These are phyloP conservation scores for Trissolcus basalis DNA, from an alignment of 1,140 invertebrate species.

Conservation along the genomic window DNA sequence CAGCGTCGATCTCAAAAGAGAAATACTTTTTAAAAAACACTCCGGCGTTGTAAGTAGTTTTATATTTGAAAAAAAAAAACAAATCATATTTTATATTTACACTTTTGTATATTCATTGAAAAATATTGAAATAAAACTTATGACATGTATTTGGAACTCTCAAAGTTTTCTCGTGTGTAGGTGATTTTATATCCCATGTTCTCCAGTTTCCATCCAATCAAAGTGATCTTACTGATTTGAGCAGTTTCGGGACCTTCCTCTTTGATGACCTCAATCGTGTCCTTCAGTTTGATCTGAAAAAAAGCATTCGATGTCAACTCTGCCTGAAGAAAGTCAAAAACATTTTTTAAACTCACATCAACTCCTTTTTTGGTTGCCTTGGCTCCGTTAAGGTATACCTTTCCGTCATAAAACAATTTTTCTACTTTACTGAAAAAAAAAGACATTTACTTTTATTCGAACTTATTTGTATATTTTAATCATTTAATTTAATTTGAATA, in stretches of 20 bases:
- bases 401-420: constrained; percentile 29
- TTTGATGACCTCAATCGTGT: constrained; percentile 26
- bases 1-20: constrained; percentile 17
- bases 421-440: constrained; percentile 21
- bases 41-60: too few species aligned
- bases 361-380: constrained; percentile 18
- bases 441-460: too few species aligned
- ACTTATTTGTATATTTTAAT: too few species aligned
- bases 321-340: too few species aligned
- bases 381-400: constrained; percentile 21
- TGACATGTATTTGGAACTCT: not conserved
- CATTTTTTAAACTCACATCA: constrained; percentile 18
- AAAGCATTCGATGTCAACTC: too few species aligned
- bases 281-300: constrained; percentile 4
- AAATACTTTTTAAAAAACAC: too few species aligned
- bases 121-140: constrained; percentile 3
- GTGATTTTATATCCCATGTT: constrained; percentile 20
- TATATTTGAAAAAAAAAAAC: too few species aligned
- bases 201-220: constrained; percentile 15
- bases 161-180: constrained; percentile 7
- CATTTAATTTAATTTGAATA: too few species aligned
- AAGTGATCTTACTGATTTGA: constrained; percentile 1
- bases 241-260: not conserved
- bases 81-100: too few species aligned
- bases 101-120: constrained; percentile 1